Evolutionary conservation across 1,140 invertebrate genomes (phyloP).

Genomic region (Ceratina japonica): DNA sequence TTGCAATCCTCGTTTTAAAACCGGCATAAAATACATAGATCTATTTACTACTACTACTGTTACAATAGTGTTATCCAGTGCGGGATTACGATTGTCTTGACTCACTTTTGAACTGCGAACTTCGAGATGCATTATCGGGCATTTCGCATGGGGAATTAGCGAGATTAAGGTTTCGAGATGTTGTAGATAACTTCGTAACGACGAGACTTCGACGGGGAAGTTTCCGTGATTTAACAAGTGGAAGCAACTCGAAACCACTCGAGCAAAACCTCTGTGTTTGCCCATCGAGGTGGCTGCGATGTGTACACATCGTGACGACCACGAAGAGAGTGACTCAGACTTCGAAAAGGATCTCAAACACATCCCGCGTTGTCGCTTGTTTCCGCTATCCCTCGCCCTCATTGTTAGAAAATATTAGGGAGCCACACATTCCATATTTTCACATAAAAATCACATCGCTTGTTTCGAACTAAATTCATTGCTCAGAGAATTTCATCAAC

Average conservation of each 20-base stretch:
- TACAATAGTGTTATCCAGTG: too few species aligned
- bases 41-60: too few species aligned
- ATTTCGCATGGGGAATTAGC: neutral
- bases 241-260: constrained; percentile 35
- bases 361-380: too few species aligned
- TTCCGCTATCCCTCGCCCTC: neutral
- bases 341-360: neutral
- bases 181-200: neutral
- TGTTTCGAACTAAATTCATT: too few species aligned
- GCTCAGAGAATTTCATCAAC: too few species aligned
- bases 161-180: neutral
- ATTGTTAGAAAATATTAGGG: too few species aligned
- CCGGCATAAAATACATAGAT: too few species aligned
- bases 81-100: too few species aligned
- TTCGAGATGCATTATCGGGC: neutral
- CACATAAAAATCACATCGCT: too few species aligned
- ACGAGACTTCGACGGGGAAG: neutral
- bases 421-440: too few species aligned
- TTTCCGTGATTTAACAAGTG: constrained; percentile 29
- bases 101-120: too few species aligned
- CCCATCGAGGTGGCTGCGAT: neutral
- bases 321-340: constrained; percentile 32
- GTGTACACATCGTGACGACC: neutral
- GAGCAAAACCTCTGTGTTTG: constrained; percentile 15
- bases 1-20: too few species aligned